Evolutionary conservation across 2,797 vertebrate genomes (phyloP).

Genomic region (Danio aesculapii): DNA sequence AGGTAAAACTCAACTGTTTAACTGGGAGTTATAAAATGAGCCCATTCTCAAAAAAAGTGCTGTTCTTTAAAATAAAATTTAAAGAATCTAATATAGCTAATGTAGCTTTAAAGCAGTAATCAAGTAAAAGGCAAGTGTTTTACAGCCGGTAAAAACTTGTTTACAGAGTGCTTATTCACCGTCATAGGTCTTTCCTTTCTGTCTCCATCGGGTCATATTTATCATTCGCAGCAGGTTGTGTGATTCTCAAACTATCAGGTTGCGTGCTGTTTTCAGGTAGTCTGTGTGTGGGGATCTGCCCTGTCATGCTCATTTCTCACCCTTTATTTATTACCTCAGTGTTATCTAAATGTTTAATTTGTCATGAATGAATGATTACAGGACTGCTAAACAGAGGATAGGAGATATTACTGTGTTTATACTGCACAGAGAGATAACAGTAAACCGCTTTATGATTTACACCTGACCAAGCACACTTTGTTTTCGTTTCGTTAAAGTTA

Average conservation of each 20-base stretch:
- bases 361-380: constrained; percentile 43
- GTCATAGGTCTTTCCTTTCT: constrained; percentile 10
- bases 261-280: constrained; percentile 53
- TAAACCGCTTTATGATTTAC: neutral
- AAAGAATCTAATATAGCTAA: too few relatives aligned
- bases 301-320: constrained; percentile 27
- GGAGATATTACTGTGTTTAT: constrained; percentile 4
- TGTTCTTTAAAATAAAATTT: too few relatives aligned
- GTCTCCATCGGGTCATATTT: neutral
- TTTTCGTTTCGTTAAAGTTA: neutral
- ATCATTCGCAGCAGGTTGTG: constrained; percentile 32
- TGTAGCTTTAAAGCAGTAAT: too few relatives aligned
- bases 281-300: constrained; percentile 30
- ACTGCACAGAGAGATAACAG: neutral
- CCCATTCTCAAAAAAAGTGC: too few relatives aligned
- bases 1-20: too few relatives aligned
- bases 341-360: constrained; percentile 56
- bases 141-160: neutral
- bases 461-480: neutral
- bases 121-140: too few relatives aligned
- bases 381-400: constrained; percentile 21
- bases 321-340: constrained; percentile 54
- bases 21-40: too few relatives aligned
- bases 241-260: constrained; percentile 56
- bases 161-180: constrained; percentile 16